Percentiles rank a stretch among this genome's conserved stretches.
phyloP scores from a whole-genome alignment of 2,113 vertebrate genomes.

The Poeciliopsis occidentalis region DNA sequence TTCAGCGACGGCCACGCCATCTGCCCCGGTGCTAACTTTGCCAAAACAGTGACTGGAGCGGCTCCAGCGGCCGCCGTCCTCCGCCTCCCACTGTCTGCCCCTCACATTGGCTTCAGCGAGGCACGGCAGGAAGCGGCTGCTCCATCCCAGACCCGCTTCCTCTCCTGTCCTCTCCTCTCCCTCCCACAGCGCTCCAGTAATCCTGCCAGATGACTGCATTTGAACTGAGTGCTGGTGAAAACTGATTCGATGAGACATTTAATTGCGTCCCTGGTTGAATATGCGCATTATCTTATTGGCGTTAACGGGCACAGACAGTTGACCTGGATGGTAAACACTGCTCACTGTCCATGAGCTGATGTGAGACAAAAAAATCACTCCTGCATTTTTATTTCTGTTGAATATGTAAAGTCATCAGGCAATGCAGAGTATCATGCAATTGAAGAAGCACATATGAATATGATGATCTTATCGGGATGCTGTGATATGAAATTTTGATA shows the following conservation, averaged over 20 bases:
- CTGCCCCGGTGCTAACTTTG: slow-evolving; percentile 64
- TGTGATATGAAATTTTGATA: no score
- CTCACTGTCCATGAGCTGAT: no score
- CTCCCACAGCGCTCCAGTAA: slow-evolving; percentile 28
- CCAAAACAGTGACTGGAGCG: slow-evolving; percentile 55
- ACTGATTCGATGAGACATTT: slow-evolving; percentile 47
- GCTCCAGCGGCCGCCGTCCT: slow-evolving; percentile 62
- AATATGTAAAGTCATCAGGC: no score
- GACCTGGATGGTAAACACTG: no score
- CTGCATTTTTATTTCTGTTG: no score
- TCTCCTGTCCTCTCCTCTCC: slow-evolving; percentile 30
- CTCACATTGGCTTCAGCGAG: slow-evolving; percentile 29
- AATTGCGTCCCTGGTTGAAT: slow-evolving; percentile 43
- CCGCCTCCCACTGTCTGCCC: slow-evolving; percentile 56
- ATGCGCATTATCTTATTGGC: not conserved
- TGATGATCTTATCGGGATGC: no score
- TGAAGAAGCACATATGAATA: no score
- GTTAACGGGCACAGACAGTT: not conserved
- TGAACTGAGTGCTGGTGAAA: slow-evolving; percentile 26
- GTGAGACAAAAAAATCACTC: no score
- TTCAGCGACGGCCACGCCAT: slow-evolving; percentile 65
- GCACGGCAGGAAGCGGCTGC: slow-evolving; percentile 40
- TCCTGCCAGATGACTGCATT: slow-evolving; percentile 33
- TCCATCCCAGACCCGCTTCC: slow-evolving; percentile 47
- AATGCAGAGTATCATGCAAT: no score